Conservation (phyloP, 2,888 invertebrate species). For the Drosophila sordidapex region DNA sequence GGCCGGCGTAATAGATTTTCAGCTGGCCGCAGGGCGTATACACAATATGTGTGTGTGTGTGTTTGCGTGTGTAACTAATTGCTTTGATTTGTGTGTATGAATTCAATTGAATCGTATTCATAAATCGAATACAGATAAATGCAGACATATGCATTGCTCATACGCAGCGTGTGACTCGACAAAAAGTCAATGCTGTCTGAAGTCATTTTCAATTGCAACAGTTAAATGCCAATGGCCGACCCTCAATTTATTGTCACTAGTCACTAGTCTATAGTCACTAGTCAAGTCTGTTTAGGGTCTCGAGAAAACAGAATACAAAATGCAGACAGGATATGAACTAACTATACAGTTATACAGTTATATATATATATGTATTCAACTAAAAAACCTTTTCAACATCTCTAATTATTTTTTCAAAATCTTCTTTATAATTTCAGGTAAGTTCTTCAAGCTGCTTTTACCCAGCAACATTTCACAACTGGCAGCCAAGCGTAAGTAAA, state of each 20-base stretch:
- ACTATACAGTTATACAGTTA: not conserved
- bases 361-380: not conserved
- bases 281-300: not conserved
- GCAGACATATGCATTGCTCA: conserved; percentile 18
- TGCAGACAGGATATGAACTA: not conserved
- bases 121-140: conserved; percentile 25
- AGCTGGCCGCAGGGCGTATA: conserved; percentile 12
- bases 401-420: conserved; percentile 8
- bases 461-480: not conserved
- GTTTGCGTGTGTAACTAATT: conserved; percentile 25
- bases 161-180: conserved; percentile 23
- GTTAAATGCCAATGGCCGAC: conserved; percentile 76
- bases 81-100: conserved; percentile 20
- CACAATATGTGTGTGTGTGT: not conserved
- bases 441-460: conserved; percentile 17
- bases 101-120: conserved; percentile 10
- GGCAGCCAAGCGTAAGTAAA: conserved; percentile 55
- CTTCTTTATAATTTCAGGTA: conserved; percentile 41
- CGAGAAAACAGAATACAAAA: not conserved
- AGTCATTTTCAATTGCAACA: not conserved
- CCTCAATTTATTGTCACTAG: conserved; percentile 62
- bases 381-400: not conserved
- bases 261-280: not conserved
- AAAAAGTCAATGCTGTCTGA: not conserved
- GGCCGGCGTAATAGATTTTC: conserved; percentile 33